phyloP scores from a whole-genome alignment of 2,797 vertebrate species.

The Spea hammondii region DNA sequence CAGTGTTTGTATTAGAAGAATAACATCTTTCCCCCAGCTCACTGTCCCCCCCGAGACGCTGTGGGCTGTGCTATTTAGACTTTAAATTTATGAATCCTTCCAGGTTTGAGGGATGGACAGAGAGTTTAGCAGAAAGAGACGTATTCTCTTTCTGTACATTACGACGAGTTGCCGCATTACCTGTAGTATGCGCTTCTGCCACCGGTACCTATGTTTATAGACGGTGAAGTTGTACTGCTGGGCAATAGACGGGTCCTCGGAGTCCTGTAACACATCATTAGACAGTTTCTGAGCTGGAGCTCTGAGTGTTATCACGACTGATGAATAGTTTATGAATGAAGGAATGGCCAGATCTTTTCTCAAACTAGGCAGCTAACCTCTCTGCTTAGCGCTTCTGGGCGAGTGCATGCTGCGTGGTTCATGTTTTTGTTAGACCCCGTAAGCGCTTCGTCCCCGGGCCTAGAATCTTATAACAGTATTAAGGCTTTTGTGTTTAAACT shows the following conservation, averaged over 20 bases:
- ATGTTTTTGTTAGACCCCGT: background rate
- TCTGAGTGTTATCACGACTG: slow-evolving; percentile 6
- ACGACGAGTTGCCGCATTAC: slow-evolving; percentile 53
- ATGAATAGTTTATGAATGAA: slow-evolving; percentile 27
- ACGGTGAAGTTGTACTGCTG: slow-evolving; percentile 75
- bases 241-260: slow-evolving; percentile 59
- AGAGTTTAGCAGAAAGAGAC: background rate
- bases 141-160: background rate
- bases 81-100: slow-evolving; percentile 24
- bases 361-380: background rate
- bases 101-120: background rate
- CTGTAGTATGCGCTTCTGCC: slow-evolving; percentile 80
- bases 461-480: too few species aligned
- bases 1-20: slow-evolving; percentile 1
- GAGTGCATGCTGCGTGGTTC: background rate
- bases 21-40: background rate
- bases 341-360: background rate
- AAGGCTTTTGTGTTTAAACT: too few species aligned
- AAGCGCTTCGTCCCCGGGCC: too few species aligned
- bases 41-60: background rate
- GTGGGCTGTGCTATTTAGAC: slow-evolving; percentile 12
- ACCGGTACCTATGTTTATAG: slow-evolving; percentile 73
- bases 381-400: background rate
- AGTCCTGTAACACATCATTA: slow-evolving; percentile 55
- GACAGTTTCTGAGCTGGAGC: slow-evolving; percentile 17